Evolutionary conservation across 2,113 vertebrate genomes (phyloP).

Genomic region (Myrmecophaga tridactyla): DNA sequence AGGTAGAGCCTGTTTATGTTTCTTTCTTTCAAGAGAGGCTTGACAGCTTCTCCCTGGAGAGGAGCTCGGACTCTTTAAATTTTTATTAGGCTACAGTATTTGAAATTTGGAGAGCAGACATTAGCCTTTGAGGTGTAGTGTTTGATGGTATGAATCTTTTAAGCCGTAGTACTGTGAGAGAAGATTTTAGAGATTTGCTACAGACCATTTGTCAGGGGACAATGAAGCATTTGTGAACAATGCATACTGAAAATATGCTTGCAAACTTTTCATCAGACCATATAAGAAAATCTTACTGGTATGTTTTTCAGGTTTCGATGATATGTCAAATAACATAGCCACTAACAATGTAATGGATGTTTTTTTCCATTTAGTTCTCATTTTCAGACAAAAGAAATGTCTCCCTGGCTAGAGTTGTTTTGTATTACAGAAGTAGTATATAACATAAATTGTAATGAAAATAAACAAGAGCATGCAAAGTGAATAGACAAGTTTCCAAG

Average conservation of each 20-base stretch:
- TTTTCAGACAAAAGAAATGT: slow-evolving; percentile 69
- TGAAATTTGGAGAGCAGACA: slow-evolving; percentile 82
- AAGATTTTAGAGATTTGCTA: slow-evolving; percentile 81
- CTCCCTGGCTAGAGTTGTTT: slow-evolving; percentile 34
- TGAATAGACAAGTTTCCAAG: slow-evolving; percentile 11
- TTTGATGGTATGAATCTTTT: slow-evolving; percentile 83
- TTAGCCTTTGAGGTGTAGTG: slow-evolving; percentile 80
- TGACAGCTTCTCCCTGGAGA: slow-evolving; percentile 88
- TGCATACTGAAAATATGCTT: slow-evolving; percentile 67
- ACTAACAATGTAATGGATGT: slow-evolving; percentile 47
- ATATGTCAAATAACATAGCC: slow-evolving; percentile 73
- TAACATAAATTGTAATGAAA: slow-evolving; percentile 40
- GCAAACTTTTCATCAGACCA: slow-evolving; percentile 70
- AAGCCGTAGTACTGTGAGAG: slow-evolving; percentile 73
- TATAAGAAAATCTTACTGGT: slow-evolving; percentile 53
- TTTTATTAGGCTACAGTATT: slow-evolving; percentile 85
- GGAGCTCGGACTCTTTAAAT: slow-evolving; percentile 81
- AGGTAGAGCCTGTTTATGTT: slow-evolving; percentile 81
- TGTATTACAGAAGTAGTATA: background rate
- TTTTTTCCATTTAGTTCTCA: slow-evolving; percentile 66
- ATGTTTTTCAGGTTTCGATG: slow-evolving; percentile 58
- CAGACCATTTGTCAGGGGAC: slow-evolving; percentile 81
- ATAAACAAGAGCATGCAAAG: slow-evolving; percentile 39
- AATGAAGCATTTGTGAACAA: slow-evolving; percentile 75
- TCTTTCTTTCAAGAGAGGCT: slow-evolving; percentile 85